These are phyloP conservation scores for Mormyrops boulengeri DNA, from an alignment of 2,797 vertebrate genomes.

Conservation along the genomic window DNA sequence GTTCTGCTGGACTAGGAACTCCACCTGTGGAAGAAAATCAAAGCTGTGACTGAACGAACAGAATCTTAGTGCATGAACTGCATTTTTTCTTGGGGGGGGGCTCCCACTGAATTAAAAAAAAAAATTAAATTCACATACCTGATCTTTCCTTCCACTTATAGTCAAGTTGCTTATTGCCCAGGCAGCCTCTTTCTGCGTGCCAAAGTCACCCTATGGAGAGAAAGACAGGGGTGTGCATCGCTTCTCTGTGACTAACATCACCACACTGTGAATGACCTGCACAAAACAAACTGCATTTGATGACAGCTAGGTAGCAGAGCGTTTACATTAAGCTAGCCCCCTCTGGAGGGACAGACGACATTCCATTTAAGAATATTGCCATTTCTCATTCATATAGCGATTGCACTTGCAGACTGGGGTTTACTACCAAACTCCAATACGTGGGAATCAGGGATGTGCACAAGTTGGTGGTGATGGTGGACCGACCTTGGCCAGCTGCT, in stretches of 20 bases:
- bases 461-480: neutral
- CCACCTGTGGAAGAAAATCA: constrained; percentile 72
- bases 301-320: neutral
- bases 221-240: constrained; percentile 33
- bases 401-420: neutral
- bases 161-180: constrained; percentile 99
- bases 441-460: neutral
- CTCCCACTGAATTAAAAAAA: neutral
- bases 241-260: neutral
- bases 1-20: constrained; percentile 95
- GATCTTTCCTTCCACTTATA: constrained; percentile 98
- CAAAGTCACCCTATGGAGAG: constrained; percentile 85
- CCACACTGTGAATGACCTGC: neutral
- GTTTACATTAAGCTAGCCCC: neutral
- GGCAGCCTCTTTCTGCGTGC: constrained; percentile 97
- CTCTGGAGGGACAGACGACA: neutral
- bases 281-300: neutral
- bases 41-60: constrained; percentile 30
- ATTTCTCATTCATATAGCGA: neutral
- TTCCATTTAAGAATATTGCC: neutral
- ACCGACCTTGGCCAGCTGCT: constrained; percentile 95
- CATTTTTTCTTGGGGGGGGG: neutral
- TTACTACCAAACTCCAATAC: neutral
- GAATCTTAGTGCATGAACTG: neutral
- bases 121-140: constrained; percentile 57